Evolutionary conservation across 2,888 invertebrate genomes (phyloP), one percentile per base, ranked within the genome.

Genomic region (Hirtodrosophila duncani): DNA sequence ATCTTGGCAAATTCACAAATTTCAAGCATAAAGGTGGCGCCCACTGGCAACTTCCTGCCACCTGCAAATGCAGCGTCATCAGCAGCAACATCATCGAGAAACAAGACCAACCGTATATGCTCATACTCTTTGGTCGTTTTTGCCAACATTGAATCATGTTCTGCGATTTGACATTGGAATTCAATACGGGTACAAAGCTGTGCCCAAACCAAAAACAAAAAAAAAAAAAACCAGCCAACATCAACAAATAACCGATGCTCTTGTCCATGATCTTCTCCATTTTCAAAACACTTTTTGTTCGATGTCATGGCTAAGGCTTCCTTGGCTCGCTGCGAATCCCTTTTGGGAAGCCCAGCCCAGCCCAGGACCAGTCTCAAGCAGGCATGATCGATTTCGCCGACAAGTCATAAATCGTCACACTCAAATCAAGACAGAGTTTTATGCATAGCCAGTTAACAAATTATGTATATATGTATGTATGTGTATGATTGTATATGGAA

Each of bases 161-260:
- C 63, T 51, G 63, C 63, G 72, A 77, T 71, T 71, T 71, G 81
- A 71, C 71, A 80, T 77, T 80, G 81, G 71, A 71, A 71, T 80
- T 71, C 72, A 71, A 71, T 71, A 80, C 81, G 71, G 72, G 78
- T 58, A 38, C 50, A 31, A 29, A 69, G 51, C 36, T 36, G 58
- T 70, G 48, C 53, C 49, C 36, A 14, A 33, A 18, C 14, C 23
- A 17, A 10, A 10, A 16, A 26, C 21, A 33, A 3, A 23, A 37
- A 17, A 21, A 21, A 11, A 20, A 17, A 16, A 23, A 5, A 13
- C 2, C 16, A n/a, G 13, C 18, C 24, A 34, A 27, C 17, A 34
- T 21, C n/a, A 13, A 21, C 14, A 30, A n/a, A 5, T 16, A 30
- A 16, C 9, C 14, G n/a, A n/a, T 14, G 9, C 17, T 16, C 30